Conservation (phyloP, 2,888 invertebrate species). For the Sesia apiformis region DNA sequence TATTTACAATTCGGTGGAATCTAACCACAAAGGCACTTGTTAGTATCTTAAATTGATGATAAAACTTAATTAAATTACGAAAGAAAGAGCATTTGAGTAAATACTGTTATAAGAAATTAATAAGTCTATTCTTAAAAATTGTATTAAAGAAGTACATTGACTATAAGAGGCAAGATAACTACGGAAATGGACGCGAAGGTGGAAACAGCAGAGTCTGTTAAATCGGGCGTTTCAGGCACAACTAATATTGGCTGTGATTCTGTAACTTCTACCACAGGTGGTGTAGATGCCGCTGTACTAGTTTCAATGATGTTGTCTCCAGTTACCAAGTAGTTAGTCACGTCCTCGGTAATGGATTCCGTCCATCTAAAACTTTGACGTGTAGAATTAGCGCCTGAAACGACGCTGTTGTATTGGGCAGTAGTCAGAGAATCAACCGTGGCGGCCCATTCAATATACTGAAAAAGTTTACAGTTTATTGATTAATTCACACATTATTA, state of each 20-base stretch:
- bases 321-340: conserved; percentile 30
- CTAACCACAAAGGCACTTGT: neutral
- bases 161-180: conserved; percentile 24
- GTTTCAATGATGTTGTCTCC: conserved; percentile 17
- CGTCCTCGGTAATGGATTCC: conserved; percentile 19
- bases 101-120: too few relatives aligned
- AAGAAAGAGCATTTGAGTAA: neutral
- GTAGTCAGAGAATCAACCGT: conserved; percentile 22
- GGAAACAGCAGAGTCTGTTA: conserved; percentile 37
- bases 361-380: conserved; percentile 34
- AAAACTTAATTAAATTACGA: neutral
- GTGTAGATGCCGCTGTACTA: conserved; percentile 11
- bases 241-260: conserved; percentile 10
- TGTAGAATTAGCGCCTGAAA: conserved; percentile 20
- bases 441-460: conserved; percentile 50
- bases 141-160: conserved; percentile 30
- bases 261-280: conserved; percentile 11
- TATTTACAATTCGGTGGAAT: neutral
- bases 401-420: conserved; percentile 17
- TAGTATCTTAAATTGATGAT: neutral
- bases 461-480: conserved; percentile 8
- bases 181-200: conserved; percentile 28
- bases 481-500: neutral
- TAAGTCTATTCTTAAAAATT: too few relatives aligned
- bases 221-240: conserved; percentile 32